Conservation (phyloP, 2,797 vertebrate species). For the Novumbra hubbsi region DNA sequence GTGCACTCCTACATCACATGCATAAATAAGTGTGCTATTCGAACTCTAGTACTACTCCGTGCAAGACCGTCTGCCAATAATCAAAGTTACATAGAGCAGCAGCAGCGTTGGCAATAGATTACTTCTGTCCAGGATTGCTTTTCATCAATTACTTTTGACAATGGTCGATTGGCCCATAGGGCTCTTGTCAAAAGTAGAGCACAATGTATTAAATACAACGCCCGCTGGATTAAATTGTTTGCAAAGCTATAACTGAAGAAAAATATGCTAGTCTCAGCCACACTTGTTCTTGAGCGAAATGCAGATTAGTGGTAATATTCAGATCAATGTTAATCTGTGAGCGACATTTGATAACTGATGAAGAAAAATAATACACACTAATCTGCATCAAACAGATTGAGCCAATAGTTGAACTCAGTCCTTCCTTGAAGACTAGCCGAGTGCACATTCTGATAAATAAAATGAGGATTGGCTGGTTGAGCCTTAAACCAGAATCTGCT, state of each 20-base stretch:
- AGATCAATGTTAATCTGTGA: slow-evolving; percentile 56
- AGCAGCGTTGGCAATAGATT: slow-evolving; percentile 52
- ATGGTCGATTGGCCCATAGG: neutral
- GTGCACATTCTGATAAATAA: slow-evolving; percentile 21
- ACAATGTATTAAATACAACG: neutral
- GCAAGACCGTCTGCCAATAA: slow-evolving; percentile 20
- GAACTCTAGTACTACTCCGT: neutral
- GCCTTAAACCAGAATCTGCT: neutral
- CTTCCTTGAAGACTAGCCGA: slow-evolving; percentile 58
- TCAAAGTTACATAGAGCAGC: slow-evolving; percentile 29
- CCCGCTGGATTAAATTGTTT: too few species aligned
- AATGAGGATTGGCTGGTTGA: neutral
- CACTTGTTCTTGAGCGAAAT: slow-evolving; percentile 67
- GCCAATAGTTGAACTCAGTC: slow-evolving; percentile 63
- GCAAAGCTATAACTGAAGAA: neutral
- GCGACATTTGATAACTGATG: slow-evolving; percentile 51
- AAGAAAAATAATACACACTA: slow-evolving; percentile 25
- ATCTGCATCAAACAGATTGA: slow-evolving; percentile 55
- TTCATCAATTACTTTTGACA: neutral
- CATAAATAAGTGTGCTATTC: neutral
- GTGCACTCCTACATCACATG: slow-evolving; percentile 7
- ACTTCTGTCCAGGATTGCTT: slow-evolving; percentile 29
- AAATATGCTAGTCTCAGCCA: slow-evolving; percentile 8
- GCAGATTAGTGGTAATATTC: slow-evolving; percentile 61
- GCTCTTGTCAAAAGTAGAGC: neutral